These are phyloP conservation scores for Gambelia wislizenii DNA, from an alignment of 2,797 vertebrate genomes.

Conservation along the genomic window DNA sequence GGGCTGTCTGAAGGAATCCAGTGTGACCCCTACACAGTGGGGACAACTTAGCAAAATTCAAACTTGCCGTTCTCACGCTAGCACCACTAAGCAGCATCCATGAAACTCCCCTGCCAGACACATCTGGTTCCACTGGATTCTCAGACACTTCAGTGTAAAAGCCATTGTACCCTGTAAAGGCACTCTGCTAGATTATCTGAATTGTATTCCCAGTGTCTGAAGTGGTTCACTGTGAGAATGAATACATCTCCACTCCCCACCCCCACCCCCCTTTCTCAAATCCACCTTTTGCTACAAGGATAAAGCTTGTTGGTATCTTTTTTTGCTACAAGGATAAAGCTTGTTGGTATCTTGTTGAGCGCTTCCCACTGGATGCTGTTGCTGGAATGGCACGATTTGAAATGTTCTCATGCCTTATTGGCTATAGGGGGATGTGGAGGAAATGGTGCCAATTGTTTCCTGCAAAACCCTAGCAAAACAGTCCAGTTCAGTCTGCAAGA, in stretches of 20 bases:
- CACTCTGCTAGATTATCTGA: accelerated
- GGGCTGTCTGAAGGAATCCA: background rate
- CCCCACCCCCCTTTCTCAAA: background rate
- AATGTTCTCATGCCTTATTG: background rate
- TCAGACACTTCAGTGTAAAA: too few relatives aligned
- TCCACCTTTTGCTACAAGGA: background rate
- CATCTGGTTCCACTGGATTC: background rate
- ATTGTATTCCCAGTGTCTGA: background rate
- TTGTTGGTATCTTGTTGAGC: too few relatives aligned
- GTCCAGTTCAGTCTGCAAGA: too few relatives aligned
- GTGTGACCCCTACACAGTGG: background rate
- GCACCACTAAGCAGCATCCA: too few relatives aligned
- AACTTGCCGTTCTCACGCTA: background rate
- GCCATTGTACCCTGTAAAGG: background rate
- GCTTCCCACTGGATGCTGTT: background rate
- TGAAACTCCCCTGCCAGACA: background rate
- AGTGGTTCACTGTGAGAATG: background rate
- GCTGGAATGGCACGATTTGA: background rate
- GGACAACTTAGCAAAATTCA: background rate
- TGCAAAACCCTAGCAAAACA: background rate
- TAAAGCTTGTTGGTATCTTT: too few relatives aligned
- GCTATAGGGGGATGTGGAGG: too few relatives aligned
- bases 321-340: too few relatives aligned
- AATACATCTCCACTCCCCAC: accelerated
- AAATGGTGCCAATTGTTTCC: too few relatives aligned